Base-by-base conservation (phyloP, 2,797 vertebrate genomes). In the Carcharodon carcharias region DNA sequence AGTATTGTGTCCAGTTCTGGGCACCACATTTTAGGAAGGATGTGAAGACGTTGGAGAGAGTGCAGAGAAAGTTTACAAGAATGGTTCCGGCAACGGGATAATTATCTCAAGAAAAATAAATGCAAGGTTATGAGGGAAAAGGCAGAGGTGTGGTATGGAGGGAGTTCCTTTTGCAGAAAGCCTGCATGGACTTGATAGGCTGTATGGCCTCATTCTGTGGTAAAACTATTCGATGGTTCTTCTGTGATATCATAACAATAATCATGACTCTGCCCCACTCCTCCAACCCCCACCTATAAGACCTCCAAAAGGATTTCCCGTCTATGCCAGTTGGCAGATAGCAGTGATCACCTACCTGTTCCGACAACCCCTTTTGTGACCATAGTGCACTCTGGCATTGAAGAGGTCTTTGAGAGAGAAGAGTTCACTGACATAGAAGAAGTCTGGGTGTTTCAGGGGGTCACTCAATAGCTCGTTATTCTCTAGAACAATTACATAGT, bases 331-430 rank as follows among this genome's bases (percentile, higher is more conserved):
- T 65, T 31, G 0, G 26, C 4, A 54, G 40, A 26, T 7, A 88
- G 45, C 4, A 50, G 65, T 21, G 12, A 95, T n/a, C 65, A 77
- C 95, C 16, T 85, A 99, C 99, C 99, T 98, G 97, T 99, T 99
- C 14, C 99, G 98, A 97, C 99, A 99, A 1, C 98, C 98, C 4
- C 98, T 98, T 96, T 99, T 99, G 97, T 99, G 99, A 1, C 99
- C 99, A 56, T 99, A 98, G 97, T 99, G 99, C 40, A 99, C 99
- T 0, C 98, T 98, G 95, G 99, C 99, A 0, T 99, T 97, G 26
- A 99, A 99, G 31, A 99, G 98, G 14, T 98, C 98, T 96, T 98
- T 98, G 4, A 99, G 0, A 0, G 98, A 98, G 96, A 99, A 98
- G 0, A 99, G 98, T 96, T 99, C 99, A 23, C 98, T 98, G 96